A percentile compares a stretch with the other conserved stretches of the same genome.
Evolutionary conservation across 2,113 vertebrate genomes (phyloP).

Genomic region (Dascyllus trimaculatus): DNA sequence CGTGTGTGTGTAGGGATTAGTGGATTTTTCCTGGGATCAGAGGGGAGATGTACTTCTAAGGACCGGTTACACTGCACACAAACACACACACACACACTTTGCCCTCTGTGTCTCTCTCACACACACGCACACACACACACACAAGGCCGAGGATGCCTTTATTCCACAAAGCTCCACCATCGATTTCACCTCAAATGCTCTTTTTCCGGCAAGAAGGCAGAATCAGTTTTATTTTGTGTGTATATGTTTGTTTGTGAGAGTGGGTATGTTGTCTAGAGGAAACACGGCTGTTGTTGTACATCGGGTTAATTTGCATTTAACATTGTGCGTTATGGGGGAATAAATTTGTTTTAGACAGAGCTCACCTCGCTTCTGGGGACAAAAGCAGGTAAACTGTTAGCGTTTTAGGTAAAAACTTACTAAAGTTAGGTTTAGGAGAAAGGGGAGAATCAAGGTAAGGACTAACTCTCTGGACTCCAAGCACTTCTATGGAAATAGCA

Average conservation of each 20-base stretch:
- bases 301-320: not conserved
- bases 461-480: too few relatives aligned
- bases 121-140: slow-evolving; percentile 19
- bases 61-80: slow-evolving; percentile 40
- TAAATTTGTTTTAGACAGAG: too few relatives aligned
- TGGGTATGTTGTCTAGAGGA: not conserved
- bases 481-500: too few relatives aligned
- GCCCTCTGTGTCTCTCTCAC: not conserved
- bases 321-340: not conserved
- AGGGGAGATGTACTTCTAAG: slow-evolving; percentile 66
- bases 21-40: slow-evolving; percentile 65
- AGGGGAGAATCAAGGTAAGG: too few relatives aligned
- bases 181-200: slow-evolving; percentile 54
- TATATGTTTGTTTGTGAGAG: slow-evolving; percentile 19
- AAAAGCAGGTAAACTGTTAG: too few relatives aligned
- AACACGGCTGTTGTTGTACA: too few relatives aligned
- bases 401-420: too few relatives aligned
- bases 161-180: slow-evolving; percentile 52
- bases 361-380: too few relatives aligned
- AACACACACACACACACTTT: not conserved
- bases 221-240: slow-evolving; percentile 36
- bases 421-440: too few relatives aligned
- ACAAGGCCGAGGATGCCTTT: slow-evolving; percentile 39
- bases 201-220: slow-evolving; percentile 7
- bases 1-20: slow-evolving; percentile 53